Base-by-base conservation (phyloP, 2,888 invertebrate species). In the Rotaria magnacalcarata region DNA sequence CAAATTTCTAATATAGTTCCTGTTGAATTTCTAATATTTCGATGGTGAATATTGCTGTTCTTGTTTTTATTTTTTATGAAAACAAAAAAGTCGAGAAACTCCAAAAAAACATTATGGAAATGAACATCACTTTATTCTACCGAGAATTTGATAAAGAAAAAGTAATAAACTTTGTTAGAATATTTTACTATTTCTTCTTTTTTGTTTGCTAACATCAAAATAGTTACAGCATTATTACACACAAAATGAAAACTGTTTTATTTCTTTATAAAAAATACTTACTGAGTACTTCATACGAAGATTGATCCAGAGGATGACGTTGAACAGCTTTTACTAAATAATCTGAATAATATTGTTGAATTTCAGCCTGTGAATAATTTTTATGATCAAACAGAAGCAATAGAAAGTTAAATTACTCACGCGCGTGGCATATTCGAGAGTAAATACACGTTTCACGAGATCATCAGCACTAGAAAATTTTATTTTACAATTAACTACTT, bases 281-380 rank as follows among this genome's bases (percentile, higher is more conserved):
- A 80, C 75, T 80, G 10, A 80, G 47, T 24, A 80, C 75, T 80
- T 80, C 75, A 47, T 80, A 80, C 6, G 75, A 80, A 24, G 75
- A 80, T 80, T 80, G 75, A 80, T 80, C 75, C 24, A 80, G n/a
- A 47, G 75, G 75, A 80, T 80, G 75, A 24, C 75, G 75, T 47
- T 80, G 75, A 80, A 80, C 75, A 47, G 75, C 75, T 80, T 80
- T 80, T 1, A 80, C 75, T 24, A 80, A 47, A 80, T 80, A 47
- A 47, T 80, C 41, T n/a, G 75, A 47, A 47, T 80, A 80, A 47
- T 80, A 80, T 43, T 43, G 43, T 80, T 47, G 21, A 47, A 80
- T 80, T 21, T 80, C 75, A 80, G 41, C 75, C 75, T 80, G 43
- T 47, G 24, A 24, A 80, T 24, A 34, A 5, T 34, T 27, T 27